Base-by-base conservation (phyloP, 2,113 vertebrate species). In the Chlorodrepanis virens region DNA sequence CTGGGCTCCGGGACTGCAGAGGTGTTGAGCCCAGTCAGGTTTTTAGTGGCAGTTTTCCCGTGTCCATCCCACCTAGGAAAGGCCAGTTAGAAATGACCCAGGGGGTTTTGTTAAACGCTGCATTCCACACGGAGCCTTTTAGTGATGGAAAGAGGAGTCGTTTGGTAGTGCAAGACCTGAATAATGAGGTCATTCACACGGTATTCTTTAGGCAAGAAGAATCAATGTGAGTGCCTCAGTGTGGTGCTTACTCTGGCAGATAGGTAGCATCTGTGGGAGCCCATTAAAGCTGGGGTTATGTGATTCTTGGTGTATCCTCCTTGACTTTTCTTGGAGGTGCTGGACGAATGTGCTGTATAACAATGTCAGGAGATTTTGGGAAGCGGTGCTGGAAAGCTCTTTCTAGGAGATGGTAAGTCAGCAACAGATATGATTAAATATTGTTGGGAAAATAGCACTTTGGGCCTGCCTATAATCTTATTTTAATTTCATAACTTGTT, bases 71-170 rank as follows among this genome's bases (percentile, higher is more conserved):
- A 21, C 22, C 25, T n/a, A 6, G 49, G n/a, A 54, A 29, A 14
- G 78, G 29, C 28, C 60, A 15, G 69, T 29, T 23, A 25, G 80
- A 49, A 67, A 25, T 87, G 69, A 28, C 49, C 84, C 10, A 1
- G 65, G 52, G 72, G 49, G 22, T 31, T 83, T 68, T 80, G 74
- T 79, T 80, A 59, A 78, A 35, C 0, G 2, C 31, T 33, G 71
- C 75, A 27, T 86, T 90, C 67, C 76, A 44, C 91, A 29, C 35
- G 6, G 76, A 92, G n/a, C 42, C 54, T 86, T 70, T 77, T 67
- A 86, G 76, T 75, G 83, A 81, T 86, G 77, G 94, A 60, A 89
- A 91, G 87, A 59, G 87, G 75, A 89, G 76, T 84, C 11, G 22
- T 94, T 94, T 37, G 44, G 72, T 37, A 44, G 18, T n/a, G 49